These are phyloP conservation scores for Onthophagus taurus DNA, from an alignment of 1,140 invertebrate genomes.

Conservation along the genomic window DNA sequence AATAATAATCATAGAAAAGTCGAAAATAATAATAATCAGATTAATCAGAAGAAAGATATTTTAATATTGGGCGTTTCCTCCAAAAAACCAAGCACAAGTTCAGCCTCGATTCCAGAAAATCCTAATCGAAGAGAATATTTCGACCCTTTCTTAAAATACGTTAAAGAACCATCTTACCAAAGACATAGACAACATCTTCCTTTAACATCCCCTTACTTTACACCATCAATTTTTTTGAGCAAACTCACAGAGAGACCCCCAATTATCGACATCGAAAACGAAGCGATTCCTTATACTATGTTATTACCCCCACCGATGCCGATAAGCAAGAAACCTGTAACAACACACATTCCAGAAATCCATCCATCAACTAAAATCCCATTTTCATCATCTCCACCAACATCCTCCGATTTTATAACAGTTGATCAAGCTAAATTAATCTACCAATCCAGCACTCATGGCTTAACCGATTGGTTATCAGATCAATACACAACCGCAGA, in stretches of 20 bases:
- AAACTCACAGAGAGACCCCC: conserved; percentile 40
- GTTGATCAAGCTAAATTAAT: conserved; percentile 52
- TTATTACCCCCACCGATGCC: conserved; percentile 54
- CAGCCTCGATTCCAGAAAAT: conserved; percentile 28
- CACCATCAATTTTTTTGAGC: conserved; percentile 21
- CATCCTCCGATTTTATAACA: conserved; percentile 33
- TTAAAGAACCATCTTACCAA: conserved; percentile 40
- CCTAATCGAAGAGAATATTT: conserved; percentile 30
- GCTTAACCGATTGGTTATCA: conserved; percentile 6
- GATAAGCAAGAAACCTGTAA: background rate
- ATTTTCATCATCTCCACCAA: no score
- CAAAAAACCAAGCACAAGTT: conserved; percentile 47
- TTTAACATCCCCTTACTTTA: conserved; percentile 25
- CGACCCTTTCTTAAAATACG: conserved; percentile 43
- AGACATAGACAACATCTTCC: conserved; percentile 26
- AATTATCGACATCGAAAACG: conserved; percentile 34
- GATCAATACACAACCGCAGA: conserved; percentile 21
- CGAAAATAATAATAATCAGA: no score
- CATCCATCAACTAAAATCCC: conserved; percentile 11
- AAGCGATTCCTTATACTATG: conserved; percentile 49
- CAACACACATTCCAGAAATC: background rate
- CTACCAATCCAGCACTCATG: conserved; percentile 47
- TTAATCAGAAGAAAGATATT: conserved; percentile 55
- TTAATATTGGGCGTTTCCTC: conserved; percentile 56
- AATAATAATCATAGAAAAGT: no score